Percentiles rank a stretch among this genome's conserved stretches.
These are phyloP conservation scores for Propithecus deckenii DNA, from an alignment of 2,797 vertebrate species.

Conservation along the genomic window DNA sequence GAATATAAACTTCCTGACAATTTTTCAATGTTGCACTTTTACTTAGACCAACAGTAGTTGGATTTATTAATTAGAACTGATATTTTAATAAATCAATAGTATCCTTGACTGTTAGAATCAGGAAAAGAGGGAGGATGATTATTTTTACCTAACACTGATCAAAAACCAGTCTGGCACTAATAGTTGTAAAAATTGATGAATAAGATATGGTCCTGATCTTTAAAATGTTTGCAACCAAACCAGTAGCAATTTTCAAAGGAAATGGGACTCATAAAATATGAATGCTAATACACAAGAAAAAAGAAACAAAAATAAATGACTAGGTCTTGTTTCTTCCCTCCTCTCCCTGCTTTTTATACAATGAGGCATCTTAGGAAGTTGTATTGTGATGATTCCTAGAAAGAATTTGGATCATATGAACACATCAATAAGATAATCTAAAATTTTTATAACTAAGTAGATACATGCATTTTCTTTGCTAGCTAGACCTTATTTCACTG, in stretches of 20 bases:
- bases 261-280: background rate
- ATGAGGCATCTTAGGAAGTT: background rate
- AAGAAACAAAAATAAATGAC: background rate
- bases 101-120: background rate
- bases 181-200: background rate
- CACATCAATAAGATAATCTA: background rate
- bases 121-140: background rate
- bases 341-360: background rate
- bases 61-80: background rate
- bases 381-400: background rate
- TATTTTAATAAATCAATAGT: slow-evolving; percentile 5
- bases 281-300: background rate
- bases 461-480: background rate
- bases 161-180: background rate
- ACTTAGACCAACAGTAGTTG: background rate
- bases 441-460: background rate
- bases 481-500: background rate
- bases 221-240: background rate
- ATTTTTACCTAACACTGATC: background rate
- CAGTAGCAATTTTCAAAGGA: slow-evolving; percentile 23
- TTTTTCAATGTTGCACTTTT: background rate
- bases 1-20: background rate
- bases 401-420: background rate
- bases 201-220: background rate
- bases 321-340: background rate